Evolutionary conservation across 2,797 vertebrate genomes (phyloP), one percentile per base, ranked within the genome.

Genomic region (Halcyon smyrnensis): DNA sequence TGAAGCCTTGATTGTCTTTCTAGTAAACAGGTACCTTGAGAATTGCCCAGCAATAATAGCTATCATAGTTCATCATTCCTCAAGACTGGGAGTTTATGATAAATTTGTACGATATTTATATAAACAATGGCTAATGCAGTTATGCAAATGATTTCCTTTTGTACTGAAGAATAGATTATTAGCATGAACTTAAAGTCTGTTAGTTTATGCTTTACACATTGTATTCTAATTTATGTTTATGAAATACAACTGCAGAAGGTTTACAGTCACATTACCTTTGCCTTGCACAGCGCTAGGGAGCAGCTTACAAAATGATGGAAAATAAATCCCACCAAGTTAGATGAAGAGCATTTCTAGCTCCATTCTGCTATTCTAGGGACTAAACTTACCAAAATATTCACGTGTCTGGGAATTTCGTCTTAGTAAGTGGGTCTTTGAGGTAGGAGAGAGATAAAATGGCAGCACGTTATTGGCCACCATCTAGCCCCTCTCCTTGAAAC

Each of bases 101-200:
- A 56, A 84, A 91, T 90, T 75, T 85, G 12, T 64, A 34, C 39
- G 43, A 62, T 95, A 93, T 90, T 96, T 94, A 77, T 68, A 89
- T 32, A 91, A 95, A 94, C 17, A 95, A 89, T 45, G 83, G 39
- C 65, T 91, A 62, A 94, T 3, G 15, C 48, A 83, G 74, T 92
- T 96, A 90, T 79, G 67, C 67, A 93, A 93, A 91, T 92, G 3
- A 51, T 27, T 82, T 76, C n/a, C 30, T 64, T 75, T 79, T 81
- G 12, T 73, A 63, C 20, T 50, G 43, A 84, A 81, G 30, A 87
- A 74, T 5, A 36, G 41, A 50, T 71, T 87, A 91, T 78, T 75
- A 83, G 8, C 15, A 36, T 48, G 20, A 84, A 56, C 10, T 54
- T 83, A 60, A 75, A 91, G 89, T 43, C 20, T 74, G 12, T 73